phyloP scores from a whole-genome alignment of 2,113 vertebrate genomes.

The Epinephelus lanceolatus region DNA sequence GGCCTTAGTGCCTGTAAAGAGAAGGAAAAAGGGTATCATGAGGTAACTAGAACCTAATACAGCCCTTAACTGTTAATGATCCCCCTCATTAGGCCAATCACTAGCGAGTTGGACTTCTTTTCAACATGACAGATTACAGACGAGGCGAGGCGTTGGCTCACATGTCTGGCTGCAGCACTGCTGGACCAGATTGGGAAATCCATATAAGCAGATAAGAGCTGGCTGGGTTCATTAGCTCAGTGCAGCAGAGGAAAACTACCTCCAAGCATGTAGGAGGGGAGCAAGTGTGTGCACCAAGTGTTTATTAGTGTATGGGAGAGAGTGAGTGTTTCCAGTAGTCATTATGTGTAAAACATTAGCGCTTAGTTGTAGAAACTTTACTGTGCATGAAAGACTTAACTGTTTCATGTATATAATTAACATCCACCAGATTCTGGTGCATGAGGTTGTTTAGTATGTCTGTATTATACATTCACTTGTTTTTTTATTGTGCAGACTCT shows the following conservation, averaged over 20 bases:
- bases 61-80: constrained; percentile 66
- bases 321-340: not conserved
- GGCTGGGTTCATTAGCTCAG: constrained; percentile 65
- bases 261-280: not conserved
- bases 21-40: constrained; percentile 8
- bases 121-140: constrained; percentile 67
- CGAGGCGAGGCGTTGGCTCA: constrained; percentile 45
- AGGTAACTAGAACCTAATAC: constrained; percentile 56
- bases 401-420: not conserved
- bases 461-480: not conserved
- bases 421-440: not conserved
- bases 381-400: not conserved
- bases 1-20: not conserved
- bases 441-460: not conserved
- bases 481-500: too few relatives aligned
- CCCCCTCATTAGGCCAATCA: constrained; percentile 68
- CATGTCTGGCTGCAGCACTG: constrained; percentile 44
- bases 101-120: constrained; percentile 64
- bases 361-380: not conserved
- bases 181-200: constrained; percentile 66
- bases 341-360: not conserved
- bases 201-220: constrained; percentile 70
- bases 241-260: constrained; percentile 47
- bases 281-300: not conserved
- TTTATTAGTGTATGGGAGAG: not conserved